A percentile compares a stretch with the other conserved stretches of the same genome.
These are phyloP conservation scores for Eudasyphora cyanicolor DNA, from an alignment of 2,888 invertebrate species.

Conservation along the genomic window DNA sequence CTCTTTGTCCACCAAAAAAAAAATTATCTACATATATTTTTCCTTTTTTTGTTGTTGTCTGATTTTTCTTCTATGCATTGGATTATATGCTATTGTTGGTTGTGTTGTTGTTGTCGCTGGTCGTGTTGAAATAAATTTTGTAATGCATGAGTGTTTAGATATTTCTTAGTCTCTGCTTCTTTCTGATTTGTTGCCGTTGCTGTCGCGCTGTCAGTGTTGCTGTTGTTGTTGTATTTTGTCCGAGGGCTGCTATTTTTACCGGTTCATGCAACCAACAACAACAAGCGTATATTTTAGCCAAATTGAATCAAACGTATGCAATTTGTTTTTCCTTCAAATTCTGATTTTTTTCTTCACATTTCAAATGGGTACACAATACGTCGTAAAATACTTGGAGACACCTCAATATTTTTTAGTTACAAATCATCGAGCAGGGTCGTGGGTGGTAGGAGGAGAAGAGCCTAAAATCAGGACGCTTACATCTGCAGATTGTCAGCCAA, in stretches of 20 bases:
- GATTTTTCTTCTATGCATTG: slow-evolving; percentile 49
- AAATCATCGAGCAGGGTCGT: neutral
- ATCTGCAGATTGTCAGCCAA: too few species aligned
- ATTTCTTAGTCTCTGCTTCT: slow-evolving; percentile 13
- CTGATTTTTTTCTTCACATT: slow-evolving; percentile 45
- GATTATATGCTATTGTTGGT: slow-evolving; percentile 52
- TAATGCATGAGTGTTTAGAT: slow-evolving; percentile 68
- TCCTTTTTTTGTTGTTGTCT: slow-evolving; percentile 21
- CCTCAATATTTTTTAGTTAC: slow-evolving; percentile 60
- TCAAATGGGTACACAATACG: slow-evolving; percentile 64
- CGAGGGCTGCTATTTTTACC: slow-evolving; percentile 80
- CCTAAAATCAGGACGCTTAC: too few species aligned
- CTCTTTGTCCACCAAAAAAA: slow-evolving; percentile 55
- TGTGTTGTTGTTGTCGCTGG: slow-evolving; percentile 59
- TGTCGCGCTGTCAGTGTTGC: neutral
- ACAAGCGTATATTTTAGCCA: slow-evolving; percentile 58
- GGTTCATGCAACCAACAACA: slow-evolving; percentile 63
- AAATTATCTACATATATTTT: neutral
- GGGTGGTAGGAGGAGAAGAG: neutral
- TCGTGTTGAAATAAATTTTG: slow-evolving; percentile 59
- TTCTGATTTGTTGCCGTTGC: neutral
- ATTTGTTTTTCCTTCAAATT: slow-evolving; percentile 64
- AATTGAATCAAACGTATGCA: slow-evolving; percentile 64
- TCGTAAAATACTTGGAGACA: slow-evolving; percentile 67
- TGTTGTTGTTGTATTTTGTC: slow-evolving; percentile 70